phyloP scores from a whole-genome alignment of 2,797 vertebrate species.

The Percopsis omiscomaycus region DNA sequence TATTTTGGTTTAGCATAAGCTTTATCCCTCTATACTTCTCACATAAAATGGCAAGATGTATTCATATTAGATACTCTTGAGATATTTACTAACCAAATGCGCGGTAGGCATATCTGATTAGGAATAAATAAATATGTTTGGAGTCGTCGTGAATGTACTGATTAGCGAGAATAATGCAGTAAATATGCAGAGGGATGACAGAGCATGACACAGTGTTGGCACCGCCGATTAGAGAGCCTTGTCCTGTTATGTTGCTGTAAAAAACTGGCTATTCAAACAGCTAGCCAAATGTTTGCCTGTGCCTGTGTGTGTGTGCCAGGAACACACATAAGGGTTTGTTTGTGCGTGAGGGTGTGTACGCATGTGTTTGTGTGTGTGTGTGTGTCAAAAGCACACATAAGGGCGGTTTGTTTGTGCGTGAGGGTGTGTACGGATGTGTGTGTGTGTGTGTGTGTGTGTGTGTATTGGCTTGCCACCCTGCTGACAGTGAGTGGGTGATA shows the following conservation, averaged over 20 bases:
- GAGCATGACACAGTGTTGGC: constrained; percentile 57
- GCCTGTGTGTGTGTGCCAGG: constrained; percentile 44
- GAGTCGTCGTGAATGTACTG: constrained; percentile 26
- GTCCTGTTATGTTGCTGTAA: constrained; percentile 14
- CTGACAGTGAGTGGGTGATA: constrained; percentile 76
- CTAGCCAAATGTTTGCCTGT: constrained; percentile 28
- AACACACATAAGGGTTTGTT: constrained; percentile 28
- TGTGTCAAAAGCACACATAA: constrained; percentile 35
- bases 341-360: constrained; percentile 32
- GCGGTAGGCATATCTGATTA: constrained; percentile 42
- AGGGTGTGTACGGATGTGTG: constrained; percentile 33
- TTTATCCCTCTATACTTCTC: no score
- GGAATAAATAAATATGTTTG: constrained; percentile 39
- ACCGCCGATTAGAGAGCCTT: constrained; percentile 58
- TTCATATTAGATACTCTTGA: neutral
- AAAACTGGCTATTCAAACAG: no score
- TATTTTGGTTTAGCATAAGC: no score
- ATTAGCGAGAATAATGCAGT: constrained; percentile 42
- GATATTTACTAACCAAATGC: constrained; percentile 20
- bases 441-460: constrained; percentile 38
- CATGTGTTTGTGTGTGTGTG: constrained; percentile 32
- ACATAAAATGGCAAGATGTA: neutral
- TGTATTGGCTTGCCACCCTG: constrained; percentile 62
- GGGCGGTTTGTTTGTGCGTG: constrained; percentile 16
- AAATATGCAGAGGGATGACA: constrained; percentile 11